Evolutionary conservation across 2,797 vertebrate genomes (phyloP), one percentile per base, ranked within the genome.

Genomic region (Lepus townsendii): DNA sequence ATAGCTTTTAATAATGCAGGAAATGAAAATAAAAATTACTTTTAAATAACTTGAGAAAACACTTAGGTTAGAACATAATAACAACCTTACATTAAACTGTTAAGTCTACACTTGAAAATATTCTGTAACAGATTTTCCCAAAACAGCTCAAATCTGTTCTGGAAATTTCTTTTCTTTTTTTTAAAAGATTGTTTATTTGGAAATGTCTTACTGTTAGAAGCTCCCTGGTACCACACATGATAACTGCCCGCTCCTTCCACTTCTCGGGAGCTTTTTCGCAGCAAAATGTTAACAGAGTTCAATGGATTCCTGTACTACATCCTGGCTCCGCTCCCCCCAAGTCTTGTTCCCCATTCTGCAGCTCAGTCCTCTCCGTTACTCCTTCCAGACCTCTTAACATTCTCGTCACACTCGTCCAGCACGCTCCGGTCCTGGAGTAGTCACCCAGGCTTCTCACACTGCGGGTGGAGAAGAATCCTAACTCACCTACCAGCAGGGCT

Each of bases 11-110:
- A 76, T 68, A 73, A 73, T 54, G 78, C 3, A 79, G 47, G n/a
- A 95, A 94, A 93, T 76, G 4, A 86, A 96, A 96, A 83, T 79
- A 68, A 83, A 88, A 83, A 68, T 24, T 68, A n/a, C 79, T 82
- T 80, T 85, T 78, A 82, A 95, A 85, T 90, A 95, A 95, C 75
- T 50, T 32, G 35, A 95, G 76, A 79, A 93, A 88, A 71, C 27
- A 52, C 19, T 76, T 42, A 68, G 22, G 19, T 86, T 54, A 63
- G 26, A 90, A 52, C 27, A 83, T 12, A 86, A 12, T 35, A 42
- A 72, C 17, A 65, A 86, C 72, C 83, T 92, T 72, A 84, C 57
- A 42, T 13, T 75, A 69, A 60, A 66, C 42, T 52, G 2, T 47
- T 77, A 62, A 87, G 4, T 90, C 42, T 76, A 16, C 57, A 42